Conservation (phyloP, 2,113 vertebrate genomes). For the Maccullochella peelii region DNA sequence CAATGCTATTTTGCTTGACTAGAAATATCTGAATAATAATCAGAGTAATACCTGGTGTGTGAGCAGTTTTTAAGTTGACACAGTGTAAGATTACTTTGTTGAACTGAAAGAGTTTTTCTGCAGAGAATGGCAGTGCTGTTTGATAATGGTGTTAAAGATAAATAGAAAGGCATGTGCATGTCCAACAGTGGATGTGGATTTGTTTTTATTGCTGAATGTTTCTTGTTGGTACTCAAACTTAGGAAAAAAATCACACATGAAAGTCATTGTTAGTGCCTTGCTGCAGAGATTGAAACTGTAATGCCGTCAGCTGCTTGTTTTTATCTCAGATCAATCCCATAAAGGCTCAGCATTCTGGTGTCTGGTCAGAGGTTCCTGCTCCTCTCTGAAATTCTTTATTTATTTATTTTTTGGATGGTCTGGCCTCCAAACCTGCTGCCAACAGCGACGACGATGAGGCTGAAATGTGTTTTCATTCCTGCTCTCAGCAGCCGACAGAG, state of each 20-base stretch:
- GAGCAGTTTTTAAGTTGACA: no score
- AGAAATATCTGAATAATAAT: neutral
- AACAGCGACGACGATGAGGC: constrained; percentile 15
- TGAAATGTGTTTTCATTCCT: constrained; percentile 32
- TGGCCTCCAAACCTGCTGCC: constrained; percentile 49
- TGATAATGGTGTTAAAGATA: neutral
- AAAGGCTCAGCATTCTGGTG: constrained; percentile 6
- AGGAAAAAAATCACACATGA: constrained; percentile 11
- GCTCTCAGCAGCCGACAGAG: constrained; percentile 37
- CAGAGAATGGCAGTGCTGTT: neutral
- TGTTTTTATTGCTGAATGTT: neutral
- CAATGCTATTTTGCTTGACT: neutral
- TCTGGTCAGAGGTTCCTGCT: constrained; percentile 45
- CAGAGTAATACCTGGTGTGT: neutral
- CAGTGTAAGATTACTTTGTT: neutral
- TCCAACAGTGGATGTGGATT: neutral
- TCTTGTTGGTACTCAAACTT: neutral
- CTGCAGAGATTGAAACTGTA: constrained; percentile 21
- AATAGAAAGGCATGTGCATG: neutral
- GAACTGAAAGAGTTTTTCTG: neutral
- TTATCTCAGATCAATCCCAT: constrained; percentile 24
- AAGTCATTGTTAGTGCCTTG: constrained; percentile 7
- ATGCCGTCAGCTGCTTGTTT: constrained; percentile 40
- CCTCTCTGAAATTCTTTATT: constrained; percentile 3
- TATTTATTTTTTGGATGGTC: constrained; percentile 31